Percentiles rank a stretch among this genome's conserved stretches.
phyloP scores from a whole-genome alignment of 2,888 invertebrate species.

The Diarsia mendica region DNA sequence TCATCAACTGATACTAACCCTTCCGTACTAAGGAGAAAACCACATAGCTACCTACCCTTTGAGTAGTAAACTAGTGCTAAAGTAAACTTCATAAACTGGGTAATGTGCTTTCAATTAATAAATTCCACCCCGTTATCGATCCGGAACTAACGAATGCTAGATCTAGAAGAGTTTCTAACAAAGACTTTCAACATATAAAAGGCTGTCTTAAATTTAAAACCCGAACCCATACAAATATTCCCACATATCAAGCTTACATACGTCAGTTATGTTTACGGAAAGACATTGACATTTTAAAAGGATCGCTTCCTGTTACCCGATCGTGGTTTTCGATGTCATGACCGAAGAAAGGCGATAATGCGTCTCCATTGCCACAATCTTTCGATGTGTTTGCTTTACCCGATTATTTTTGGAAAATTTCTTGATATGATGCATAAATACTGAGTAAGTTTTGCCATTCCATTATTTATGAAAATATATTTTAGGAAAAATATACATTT shows the following conservation, averaged over 20 bases:
- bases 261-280: slow-evolving; percentile 38
- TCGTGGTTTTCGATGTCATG: slow-evolving; percentile 64
- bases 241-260: slow-evolving; percentile 12
- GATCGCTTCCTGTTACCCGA: slow-evolving; percentile 80
- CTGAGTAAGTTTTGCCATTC: too few relatives aligned
- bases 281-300: slow-evolving; percentile 86
- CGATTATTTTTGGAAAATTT: neutral
- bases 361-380: slow-evolving; percentile 22
- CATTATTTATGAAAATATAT: too few relatives aligned
- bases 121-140: neutral
- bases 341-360: slow-evolving; percentile 54
- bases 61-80: neutral
- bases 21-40: neutral
- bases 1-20: too few relatives aligned
- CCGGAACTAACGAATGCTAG: neutral
- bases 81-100: neutral
- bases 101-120: neutral
- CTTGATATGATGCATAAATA: too few relatives aligned
- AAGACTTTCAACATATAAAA: neutral
- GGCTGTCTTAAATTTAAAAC: neutral
- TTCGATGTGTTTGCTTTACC: slow-evolving; percentile 15
- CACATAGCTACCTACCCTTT: neutral
- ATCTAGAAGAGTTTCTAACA: neutral
- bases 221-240: slow-evolving; percentile 5
- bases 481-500: neutral